phyloP scores from a whole-genome alignment of 2,888 invertebrate genomes.

The Phragmatobia fuliginosa region DNA sequence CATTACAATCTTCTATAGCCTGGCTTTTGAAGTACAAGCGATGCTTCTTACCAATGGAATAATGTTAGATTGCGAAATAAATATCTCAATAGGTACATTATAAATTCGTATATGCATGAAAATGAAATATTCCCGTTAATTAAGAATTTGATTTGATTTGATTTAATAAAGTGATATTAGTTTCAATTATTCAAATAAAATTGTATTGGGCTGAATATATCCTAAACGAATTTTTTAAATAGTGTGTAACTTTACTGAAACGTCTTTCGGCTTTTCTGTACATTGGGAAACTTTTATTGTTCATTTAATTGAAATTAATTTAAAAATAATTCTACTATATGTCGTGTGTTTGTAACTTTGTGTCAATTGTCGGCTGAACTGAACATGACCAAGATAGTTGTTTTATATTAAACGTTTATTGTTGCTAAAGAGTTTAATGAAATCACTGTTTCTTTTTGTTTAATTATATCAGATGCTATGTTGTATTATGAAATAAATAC shows the following conservation, averaged over 20 bases:
- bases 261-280: neutral
- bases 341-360: neutral
- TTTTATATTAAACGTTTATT: constrained; percentile 2
- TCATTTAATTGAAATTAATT: neutral
- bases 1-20: neutral
- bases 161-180: no score
- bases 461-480: constrained; percentile 2
- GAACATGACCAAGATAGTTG: neutral
- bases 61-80: neutral
- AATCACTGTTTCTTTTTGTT: neutral
- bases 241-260: neutral
- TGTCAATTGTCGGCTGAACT: neutral
- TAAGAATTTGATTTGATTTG: no score
- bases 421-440: constrained; percentile 3
- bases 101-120: neutral
- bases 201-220: neutral
- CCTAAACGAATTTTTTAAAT: neutral
- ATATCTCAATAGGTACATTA: neutral
- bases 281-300: neutral
- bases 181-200: no score
- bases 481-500: constrained; percentile 11
- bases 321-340: no score
- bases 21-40: neutral
- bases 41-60: neutral
- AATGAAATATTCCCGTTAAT: neutral